Evolutionary conservation across 2,113 vertebrate genomes (phyloP).

Genomic region (Neomonachus schauinslandi): DNA sequence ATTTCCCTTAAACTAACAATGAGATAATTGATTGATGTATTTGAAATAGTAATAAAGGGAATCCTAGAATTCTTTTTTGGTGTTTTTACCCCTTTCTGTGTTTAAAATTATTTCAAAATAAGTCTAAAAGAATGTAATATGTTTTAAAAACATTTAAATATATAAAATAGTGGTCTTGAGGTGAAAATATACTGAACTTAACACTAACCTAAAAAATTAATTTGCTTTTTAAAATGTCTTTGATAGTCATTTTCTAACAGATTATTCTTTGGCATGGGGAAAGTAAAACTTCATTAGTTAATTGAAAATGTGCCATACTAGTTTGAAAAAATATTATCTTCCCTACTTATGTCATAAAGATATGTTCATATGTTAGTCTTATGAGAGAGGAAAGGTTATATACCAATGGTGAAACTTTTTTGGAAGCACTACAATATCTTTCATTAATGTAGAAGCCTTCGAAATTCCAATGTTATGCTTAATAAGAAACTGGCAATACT

Average conservation of each 20-base stretch:
- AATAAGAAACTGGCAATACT: neutral
- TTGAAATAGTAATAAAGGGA: neutral
- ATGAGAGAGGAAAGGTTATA: neutral
- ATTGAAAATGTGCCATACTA: neutral
- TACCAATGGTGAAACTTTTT: neutral
- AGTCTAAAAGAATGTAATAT: neutral
- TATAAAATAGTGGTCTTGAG: neutral
- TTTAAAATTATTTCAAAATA: constrained; percentile 19
- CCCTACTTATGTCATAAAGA: neutral
- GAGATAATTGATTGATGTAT: neutral
- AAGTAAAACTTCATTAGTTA: neutral
- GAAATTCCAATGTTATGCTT: neutral
- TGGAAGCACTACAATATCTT: neutral
- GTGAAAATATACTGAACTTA: neutral
- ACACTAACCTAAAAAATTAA: neutral
- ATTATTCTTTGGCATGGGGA: neutral
- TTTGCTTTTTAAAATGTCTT: constrained; percentile 7
- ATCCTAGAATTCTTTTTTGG: neutral
- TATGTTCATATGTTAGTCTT: neutral
- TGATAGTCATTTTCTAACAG: neutral
- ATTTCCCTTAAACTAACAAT: neutral
- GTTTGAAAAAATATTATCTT: neutral
- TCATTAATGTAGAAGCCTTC: neutral
- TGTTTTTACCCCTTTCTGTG: neutral
- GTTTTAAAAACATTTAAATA: neutral